Percentiles rank a stretch among this genome's conserved stretches.
Evolutionary conservation across 2,888 invertebrate genomes (phyloP).

Genomic region (Drosophila neonasuta): DNA sequence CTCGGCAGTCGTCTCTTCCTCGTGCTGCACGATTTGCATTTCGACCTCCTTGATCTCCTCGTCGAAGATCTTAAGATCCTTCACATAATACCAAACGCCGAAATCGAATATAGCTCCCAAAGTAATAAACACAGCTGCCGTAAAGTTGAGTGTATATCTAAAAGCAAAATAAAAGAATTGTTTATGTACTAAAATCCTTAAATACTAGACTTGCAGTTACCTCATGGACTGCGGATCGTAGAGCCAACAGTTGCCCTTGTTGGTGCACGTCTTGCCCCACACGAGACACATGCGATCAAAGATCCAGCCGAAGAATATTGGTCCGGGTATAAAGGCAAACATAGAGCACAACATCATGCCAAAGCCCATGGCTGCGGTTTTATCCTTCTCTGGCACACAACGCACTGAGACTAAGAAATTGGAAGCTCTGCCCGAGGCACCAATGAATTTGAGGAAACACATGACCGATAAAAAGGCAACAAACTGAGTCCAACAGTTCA

Average conservation of each 20-base stretch:
- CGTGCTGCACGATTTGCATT: conserved; percentile 79
- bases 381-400: conserved; percentile 88
- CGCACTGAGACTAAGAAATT: conserved; percentile 85
- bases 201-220: conserved; percentile 44
- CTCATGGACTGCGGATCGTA: conserved; percentile 86
- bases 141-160: conserved; percentile 86
- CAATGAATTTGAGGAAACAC: conserved; percentile 84
- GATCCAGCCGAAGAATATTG: conserved; percentile 89
- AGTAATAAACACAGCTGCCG: conserved; percentile 86
- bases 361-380: conserved; percentile 88
- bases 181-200: neutral
- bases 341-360: conserved; percentile 87
- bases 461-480: conserved; percentile 84
- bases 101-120: conserved; percentile 86
- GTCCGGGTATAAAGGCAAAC: conserved; percentile 89
- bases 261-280: conserved; percentile 88
- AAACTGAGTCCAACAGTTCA: conserved; percentile 84
- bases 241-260: conserved; percentile 89
- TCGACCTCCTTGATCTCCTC: conserved; percentile 83
- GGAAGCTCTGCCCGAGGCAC: conserved; percentile 85
- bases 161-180: neutral
- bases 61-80: conserved; percentile 87
- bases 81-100: conserved; percentile 87
- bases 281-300: conserved; percentile 86
- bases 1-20: conserved; percentile 78